These are phyloP conservation scores for Leptinotarsa undecemlineata DNA, from an alignment of 1,140 invertebrate genomes.

Conservation along the genomic window DNA sequence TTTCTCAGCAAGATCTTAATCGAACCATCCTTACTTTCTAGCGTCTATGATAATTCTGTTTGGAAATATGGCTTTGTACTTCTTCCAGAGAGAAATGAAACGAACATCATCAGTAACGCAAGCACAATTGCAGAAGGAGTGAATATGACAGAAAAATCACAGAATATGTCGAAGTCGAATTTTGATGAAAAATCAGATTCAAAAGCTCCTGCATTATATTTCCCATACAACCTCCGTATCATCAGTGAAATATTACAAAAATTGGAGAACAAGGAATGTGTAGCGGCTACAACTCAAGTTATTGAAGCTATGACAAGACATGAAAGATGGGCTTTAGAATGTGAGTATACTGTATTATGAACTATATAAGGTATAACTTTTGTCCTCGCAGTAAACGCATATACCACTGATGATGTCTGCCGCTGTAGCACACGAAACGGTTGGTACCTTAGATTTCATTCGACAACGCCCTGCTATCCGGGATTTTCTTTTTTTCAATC, in stretches of 20 bases:
- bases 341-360: constrained; percentile 51
- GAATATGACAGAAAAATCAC: neutral
- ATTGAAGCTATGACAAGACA: constrained; percentile 57
- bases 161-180: neutral
- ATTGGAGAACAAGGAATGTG: constrained; percentile 53
- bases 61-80: too few species aligned
- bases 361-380: too few species aligned
- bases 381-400: too few species aligned
- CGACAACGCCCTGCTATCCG: too few species aligned
- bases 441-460: too few species aligned
- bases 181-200: neutral
- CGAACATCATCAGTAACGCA: neutral
- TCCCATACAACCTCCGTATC: constrained; percentile 28
- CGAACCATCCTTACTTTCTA: too few species aligned
- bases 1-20: too few species aligned
- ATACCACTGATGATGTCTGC: too few species aligned
- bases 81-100: neutral
- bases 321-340: constrained; percentile 62
- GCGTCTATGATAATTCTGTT: too few species aligned
- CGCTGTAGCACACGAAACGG: too few species aligned
- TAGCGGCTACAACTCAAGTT: constrained; percentile 58
- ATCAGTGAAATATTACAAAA: constrained; percentile 24
- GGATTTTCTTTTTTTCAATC: too few species aligned
- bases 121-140: too few species aligned
- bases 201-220: neutral